Evolutionary conservation across 2,113 vertebrate genomes (phyloP), one percentile per base, ranked within the genome.

Genomic region (Pardalotus punctatus): DNA sequence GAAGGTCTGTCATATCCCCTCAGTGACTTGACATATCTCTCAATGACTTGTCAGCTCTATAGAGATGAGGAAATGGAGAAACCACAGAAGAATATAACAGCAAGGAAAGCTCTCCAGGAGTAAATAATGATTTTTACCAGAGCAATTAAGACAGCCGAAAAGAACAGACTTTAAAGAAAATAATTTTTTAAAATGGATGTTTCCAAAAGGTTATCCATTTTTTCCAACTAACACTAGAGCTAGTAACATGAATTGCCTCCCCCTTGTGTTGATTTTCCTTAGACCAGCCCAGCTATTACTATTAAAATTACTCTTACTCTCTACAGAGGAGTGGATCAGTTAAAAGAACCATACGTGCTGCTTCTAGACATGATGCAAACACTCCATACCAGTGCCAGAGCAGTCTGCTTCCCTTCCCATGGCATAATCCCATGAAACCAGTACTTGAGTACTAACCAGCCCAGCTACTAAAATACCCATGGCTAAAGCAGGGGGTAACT

Each of bases 111-210:
- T 84, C 53, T 64, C 56, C 35, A 67, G 69, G 38, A 9, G 7
- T 17, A 77, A 66, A 48, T 38, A 9, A 13, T 29, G 9, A 60
- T 53, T 73, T 82, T 88, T 69, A 65, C 36, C 24, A 61, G 14
- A 72, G 2, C 17, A 81, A 61, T 62, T 50, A 74, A 84, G 47
- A 60, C 27, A 82, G 36, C 8, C 53, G 23, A n/a, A 35, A 88
- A 57, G 6, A 85, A 76, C 1, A 67, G 27, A 56, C 14, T 67
- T 45, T 5, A 31, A 64, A 47, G 42, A 65, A 71, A 71, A 69
- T 7, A 36, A 43, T 12, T 24, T 38, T 29, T 2, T 18, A 62
- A 38, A 21, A n/a, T 1, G 0, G 0, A 10, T 42, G 3, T 62
- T 33, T 27, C 42, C 64, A 53, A 73, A 95, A 89, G 27, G 8